A percentile compares a stretch with the other conserved stretches of the same genome.
Conservation (phyloP, 2,888 invertebrate genomes). For the Clanis bilineata region DNA sequence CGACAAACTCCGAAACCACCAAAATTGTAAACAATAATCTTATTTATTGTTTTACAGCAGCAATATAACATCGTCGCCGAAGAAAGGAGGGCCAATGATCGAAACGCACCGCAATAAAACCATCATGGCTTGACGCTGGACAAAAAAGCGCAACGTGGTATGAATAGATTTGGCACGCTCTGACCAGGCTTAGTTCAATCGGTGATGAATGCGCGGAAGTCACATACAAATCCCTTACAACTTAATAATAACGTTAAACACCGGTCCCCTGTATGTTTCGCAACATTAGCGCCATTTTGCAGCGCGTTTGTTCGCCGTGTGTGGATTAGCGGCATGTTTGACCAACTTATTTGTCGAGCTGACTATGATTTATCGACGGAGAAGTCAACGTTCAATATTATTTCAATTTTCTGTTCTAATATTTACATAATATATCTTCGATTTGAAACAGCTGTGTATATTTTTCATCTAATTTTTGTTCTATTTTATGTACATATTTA, state of each 20-base stretch:
- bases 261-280: constrained; percentile 72
- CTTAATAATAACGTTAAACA: constrained; percentile 77
- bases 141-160: constrained; percentile 50
- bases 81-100: constrained; percentile 63
- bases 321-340: constrained; percentile 65
- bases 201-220: constrained; percentile 75
- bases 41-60: constrained; percentile 79
- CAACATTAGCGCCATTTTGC: constrained; percentile 71
- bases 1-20: constrained; percentile 50
- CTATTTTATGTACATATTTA: background rate
- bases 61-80: constrained; percentile 67
- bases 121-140: constrained; percentile 59
- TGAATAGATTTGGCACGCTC: constrained; percentile 69
- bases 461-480: background rate
- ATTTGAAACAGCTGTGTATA: background rate
- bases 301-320: constrained; percentile 55
- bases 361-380: constrained; percentile 60
- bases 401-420: constrained; percentile 16
- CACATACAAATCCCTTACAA: constrained; percentile 68
- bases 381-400: constrained; percentile 37
- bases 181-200: constrained; percentile 31
- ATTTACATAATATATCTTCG: background rate
- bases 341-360: constrained; percentile 62
- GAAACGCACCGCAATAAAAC: constrained; percentile 75
- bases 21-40: constrained; percentile 69